Base-by-base conservation (phyloP, 2,113 vertebrate genomes). In the Sigmodon hispidus region DNA sequence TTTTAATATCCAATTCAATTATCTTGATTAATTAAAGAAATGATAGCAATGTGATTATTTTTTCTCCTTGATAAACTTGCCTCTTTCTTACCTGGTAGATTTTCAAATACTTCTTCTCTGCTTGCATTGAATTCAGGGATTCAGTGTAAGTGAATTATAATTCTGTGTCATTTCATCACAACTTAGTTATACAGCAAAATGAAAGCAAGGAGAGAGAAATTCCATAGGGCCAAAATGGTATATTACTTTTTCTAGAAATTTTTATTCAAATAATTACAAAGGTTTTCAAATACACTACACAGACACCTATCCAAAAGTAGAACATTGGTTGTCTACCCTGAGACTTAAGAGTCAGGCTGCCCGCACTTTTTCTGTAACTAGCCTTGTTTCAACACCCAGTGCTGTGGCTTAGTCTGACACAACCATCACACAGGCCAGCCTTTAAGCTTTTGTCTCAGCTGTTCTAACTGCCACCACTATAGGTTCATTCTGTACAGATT, bases 21-120 rank as follows among this genome's bases (percentile, higher is more conserved):
- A 8, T 65, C 72, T 36, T 93, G 19, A 61, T 36, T 83, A 43
- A 77, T 55, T 87, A 91, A 94, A 16, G 29, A 89, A 83, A 96
- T 29, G 19, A 36, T 17, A 81, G 52, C 31, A 5, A 45, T 77
- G 5, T 85, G 26, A 81, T 81, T 69, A 89, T 77, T 94, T 80
- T 88, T 16, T 52, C 50, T 61, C 3, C 6, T 11, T 61, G 22
- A 0, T 45, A 70, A 77, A 17, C 0, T 19, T 55, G 3, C 4
- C 12, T 92, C 57, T 65, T 65, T 85, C 43, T 88, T 24, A 77
- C 21, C 45, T 61, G 16, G 8, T 43, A 3, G 29, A 79, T 79
- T 89, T 73, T 67, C 72, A 50, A 67, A 65, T 4, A 77, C 9
- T 88, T 88, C 22, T 93, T 91, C 86, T 6, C 55, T 94, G 10